A percentile compares a stretch with the other conserved stretches of the same genome.
Evolutionary conservation across 2,113 vertebrate species (phyloP).

Genomic region (Varanus salvator): DNA sequence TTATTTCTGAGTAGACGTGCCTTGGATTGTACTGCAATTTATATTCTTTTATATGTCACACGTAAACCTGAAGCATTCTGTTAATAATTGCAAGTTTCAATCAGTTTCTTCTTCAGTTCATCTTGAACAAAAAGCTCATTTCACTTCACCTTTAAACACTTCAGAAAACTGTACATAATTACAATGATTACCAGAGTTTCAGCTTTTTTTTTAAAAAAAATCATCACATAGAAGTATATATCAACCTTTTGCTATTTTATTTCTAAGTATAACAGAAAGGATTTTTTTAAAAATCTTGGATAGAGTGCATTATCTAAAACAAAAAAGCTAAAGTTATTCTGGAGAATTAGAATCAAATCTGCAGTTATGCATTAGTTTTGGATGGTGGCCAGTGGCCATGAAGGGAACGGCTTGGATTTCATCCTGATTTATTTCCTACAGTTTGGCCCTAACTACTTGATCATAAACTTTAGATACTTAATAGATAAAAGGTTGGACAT

Average conservation of each 20-base stretch:
- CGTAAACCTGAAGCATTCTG: slow-evolving; percentile 27
- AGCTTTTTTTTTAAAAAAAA: slow-evolving; percentile 35
- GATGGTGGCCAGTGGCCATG: slow-evolving; percentile 44
- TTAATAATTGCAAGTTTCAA: slow-evolving; percentile 23
- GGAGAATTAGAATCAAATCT: slow-evolving; percentile 59
- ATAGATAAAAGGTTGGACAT: slow-evolving; percentile 6
- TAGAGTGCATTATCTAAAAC: slow-evolving; percentile 64
- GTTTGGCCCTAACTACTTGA: slow-evolving; percentile 35
- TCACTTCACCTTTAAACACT: slow-evolving; percentile 46
- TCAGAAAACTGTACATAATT: slow-evolving; percentile 61
- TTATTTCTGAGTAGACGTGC: neutral
- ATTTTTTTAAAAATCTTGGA: slow-evolving; percentile 15
- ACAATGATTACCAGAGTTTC: slow-evolving; percentile 44
- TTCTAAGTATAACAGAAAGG: slow-evolving; percentile 57
- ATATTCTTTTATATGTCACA: slow-evolving; percentile 32
- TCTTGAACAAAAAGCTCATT: slow-evolving; percentile 17
- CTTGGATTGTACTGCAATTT: neutral
- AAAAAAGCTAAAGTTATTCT: slow-evolving; percentile 57
- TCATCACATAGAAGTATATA: slow-evolving; percentile 51
- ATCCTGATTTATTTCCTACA: slow-evolving; percentile 31
- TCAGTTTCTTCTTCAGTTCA: slow-evolving; percentile 40
- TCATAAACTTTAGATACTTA: neutral
- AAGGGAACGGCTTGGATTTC: slow-evolving; percentile 58
- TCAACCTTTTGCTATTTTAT: slow-evolving; percentile 44
- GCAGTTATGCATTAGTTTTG: slow-evolving; percentile 49